A percentile compares a stretch with the other conserved stretches of the same genome.
phyloP scores from a whole-genome alignment of 2,797 vertebrate species.

The Pampus argenteus region DNA sequence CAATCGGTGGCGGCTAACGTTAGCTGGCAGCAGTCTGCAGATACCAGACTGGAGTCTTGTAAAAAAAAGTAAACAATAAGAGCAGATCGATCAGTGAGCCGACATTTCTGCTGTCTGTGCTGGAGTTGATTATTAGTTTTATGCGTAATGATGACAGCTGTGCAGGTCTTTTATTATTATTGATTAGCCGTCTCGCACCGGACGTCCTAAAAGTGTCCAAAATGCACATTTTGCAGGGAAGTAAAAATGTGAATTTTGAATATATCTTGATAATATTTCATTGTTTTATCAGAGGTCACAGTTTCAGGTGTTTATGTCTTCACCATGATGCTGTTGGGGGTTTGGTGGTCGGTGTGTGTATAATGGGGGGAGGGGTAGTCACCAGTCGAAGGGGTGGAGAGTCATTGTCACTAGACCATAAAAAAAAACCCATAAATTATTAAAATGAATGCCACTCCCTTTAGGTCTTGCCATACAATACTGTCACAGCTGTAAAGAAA shows the following conservation, averaged over 20 bases:
- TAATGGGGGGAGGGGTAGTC: slow-evolving; percentile 13
- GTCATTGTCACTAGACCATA: slow-evolving; percentile 38
- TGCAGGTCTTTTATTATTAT: background rate
- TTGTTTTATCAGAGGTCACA: background rate
- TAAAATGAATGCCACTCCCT: slow-evolving; percentile 52
- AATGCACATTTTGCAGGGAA: no score
- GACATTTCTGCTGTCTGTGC: background rate
- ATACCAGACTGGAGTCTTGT: no score
- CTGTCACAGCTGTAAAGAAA: slow-evolving; percentile 22
- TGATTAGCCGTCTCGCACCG: background rate
- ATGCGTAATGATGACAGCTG: background rate
- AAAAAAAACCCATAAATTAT: slow-evolving; percentile 53
- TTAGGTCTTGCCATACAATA: slow-evolving; percentile 14
- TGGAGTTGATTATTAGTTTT: background rate
- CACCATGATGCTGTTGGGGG: background rate
- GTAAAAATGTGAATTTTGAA: no score
- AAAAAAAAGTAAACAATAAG: background rate
- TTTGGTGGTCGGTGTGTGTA: background rate
- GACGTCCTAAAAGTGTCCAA: background rate
- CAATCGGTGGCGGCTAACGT: no score
- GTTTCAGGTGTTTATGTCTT: background rate
- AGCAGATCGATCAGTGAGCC: background rate
- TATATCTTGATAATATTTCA: no score
- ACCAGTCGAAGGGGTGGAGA: background rate
- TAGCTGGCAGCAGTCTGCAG: background rate